Conservation (phyloP, 2,113 vertebrate species). For the Xerus inauris region DNA sequence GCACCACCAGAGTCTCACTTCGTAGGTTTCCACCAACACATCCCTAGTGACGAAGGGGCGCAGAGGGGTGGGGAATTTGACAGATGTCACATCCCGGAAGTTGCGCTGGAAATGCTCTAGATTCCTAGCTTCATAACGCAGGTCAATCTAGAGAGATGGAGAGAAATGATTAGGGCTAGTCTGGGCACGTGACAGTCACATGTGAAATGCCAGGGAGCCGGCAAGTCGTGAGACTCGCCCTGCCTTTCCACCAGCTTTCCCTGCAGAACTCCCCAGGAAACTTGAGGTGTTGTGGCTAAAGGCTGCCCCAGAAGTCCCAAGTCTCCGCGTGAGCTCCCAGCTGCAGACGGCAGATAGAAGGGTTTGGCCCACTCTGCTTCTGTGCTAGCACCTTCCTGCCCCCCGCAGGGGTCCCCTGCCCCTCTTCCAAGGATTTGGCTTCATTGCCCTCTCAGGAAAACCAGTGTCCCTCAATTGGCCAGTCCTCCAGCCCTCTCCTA, state of each 20-base stretch:
- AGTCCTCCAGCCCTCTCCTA: not conserved
- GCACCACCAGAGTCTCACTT: conserved; percentile 86
- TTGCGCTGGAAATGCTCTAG: conserved; percentile 94
- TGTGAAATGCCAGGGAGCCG: not conserved
- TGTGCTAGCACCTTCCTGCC: not conserved
- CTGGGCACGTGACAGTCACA: not conserved
- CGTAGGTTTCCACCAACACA: conserved; percentile 95
- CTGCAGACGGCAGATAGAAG: not conserved
- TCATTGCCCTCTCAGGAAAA: not conserved
- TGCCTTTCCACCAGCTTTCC: not conserved
- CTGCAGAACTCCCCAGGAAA: not conserved
- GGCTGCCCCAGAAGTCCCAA: rapidly evolving
- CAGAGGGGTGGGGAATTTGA: conserved; percentile 95
- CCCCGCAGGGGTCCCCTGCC: not conserved
- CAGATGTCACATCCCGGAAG: conserved; percentile 91
- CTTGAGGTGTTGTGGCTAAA: not conserved
- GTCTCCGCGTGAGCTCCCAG: not conserved
- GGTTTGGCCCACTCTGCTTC: not conserved
- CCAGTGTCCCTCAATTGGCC: not conserved
- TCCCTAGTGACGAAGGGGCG: conserved; percentile 92
- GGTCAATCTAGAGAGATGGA: conserved; percentile 90
- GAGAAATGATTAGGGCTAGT: not conserved
- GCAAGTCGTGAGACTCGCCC: not conserved
- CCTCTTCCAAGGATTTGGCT: not conserved
- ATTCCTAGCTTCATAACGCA: conserved; percentile 94